Evolutionary conservation across 2,113 vertebrate species (phyloP), one percentile per base, ranked within the genome.

Genomic region (Tor tambroides): DNA sequence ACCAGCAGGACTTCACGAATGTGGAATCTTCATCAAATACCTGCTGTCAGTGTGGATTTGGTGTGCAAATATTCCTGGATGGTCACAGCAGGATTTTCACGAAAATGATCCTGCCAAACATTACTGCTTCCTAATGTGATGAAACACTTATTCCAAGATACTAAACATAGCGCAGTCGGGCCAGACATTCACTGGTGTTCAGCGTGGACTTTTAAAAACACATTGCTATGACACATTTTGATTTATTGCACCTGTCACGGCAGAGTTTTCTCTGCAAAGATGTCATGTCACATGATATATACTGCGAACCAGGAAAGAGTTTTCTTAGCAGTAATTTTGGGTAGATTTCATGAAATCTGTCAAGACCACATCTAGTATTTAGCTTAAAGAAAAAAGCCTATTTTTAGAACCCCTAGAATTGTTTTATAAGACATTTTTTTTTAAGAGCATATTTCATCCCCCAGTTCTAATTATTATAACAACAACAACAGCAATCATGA

Each of bases 211-310:
- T 85, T 85, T 43, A 69, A 56, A 71, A 75, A 38, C 30, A 89
- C 46, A 35, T 72, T 80, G 69, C 69, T 54, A 32, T 84, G 88
- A 84, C 80, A 43, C 26, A 6, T 67, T 85, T 81, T 82, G 77
- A 89, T 89, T 81, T 87, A 89, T 87, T 89, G 75, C 35, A 82
- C 75, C 43, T 89, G 85, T 87, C 85, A 86, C n/a, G 35, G 56
- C 41, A 56, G 32, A 80, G 8, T 43, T 49, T 84, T 41, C 46
- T 85, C 35, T 23, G 56, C 10, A 26, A 81, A 69, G 77, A 77
- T 85, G 69, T n/a, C 74, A n/a, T 15, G 59, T 78, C 84, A 87
- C 43, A 10, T 85, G 76, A 76, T 83, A 59, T 28, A 38, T 67
- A 19, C 61, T 80, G 80, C 30, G n/a, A 56, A 43, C 61, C 77